Conservation (phyloP, 92 coral and sea anemone species). For the Paragorgia papillata region DNA sequence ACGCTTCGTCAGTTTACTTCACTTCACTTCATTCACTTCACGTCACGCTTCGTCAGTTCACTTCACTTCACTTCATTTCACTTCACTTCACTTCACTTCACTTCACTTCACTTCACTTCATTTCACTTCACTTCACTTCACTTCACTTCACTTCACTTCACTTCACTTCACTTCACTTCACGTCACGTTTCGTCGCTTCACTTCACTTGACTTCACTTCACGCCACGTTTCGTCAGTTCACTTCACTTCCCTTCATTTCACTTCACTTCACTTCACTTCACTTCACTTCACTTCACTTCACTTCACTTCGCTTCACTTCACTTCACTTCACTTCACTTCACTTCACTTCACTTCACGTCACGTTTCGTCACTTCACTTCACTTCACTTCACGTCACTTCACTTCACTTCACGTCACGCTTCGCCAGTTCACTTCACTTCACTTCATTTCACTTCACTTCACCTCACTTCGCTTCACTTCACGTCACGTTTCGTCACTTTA, state of each 20-base stretch:
- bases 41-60: no score
- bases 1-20: not conserved
- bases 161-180: not conserved
- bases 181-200: not conserved
- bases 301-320: constrained; percentile 19
- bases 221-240: not conserved
- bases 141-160: no score
- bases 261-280: not conserved
- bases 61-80: no score
- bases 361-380: not conserved
- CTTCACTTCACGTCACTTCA: constrained; percentile 8
- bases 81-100: no score
- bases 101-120: no score
- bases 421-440: not conserved
- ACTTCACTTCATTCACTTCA: not conserved
- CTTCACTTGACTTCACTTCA: not conserved
- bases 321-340: constrained; percentile 34
- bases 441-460: not conserved
- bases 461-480: not conserved
- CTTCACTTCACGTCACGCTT: not conserved
- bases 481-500: not conserved
- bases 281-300: no score
- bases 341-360: constrained; percentile 26
- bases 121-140: no score
- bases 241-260: not conserved